Percentiles rank a stretch among this genome's conserved stretches.
phyloP scores from a whole-genome alignment of 2,113 vertebrate species.

The Scortum barcoo region DNA sequence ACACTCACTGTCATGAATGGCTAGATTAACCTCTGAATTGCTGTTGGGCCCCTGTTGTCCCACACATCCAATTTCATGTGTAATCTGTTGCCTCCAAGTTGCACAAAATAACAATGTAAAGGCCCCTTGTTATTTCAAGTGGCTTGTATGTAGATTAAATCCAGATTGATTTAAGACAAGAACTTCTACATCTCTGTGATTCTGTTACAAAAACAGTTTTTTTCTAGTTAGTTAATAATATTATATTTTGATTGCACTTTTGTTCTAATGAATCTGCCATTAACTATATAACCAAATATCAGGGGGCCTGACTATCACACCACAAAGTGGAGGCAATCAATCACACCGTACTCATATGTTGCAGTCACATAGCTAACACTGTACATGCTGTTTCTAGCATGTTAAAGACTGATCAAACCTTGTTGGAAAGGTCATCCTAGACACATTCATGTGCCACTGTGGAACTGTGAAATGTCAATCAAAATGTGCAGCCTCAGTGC shows the following conservation, averaged over 20 bases:
- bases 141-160: neutral
- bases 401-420: neutral
- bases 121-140: neutral
- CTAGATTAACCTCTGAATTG: neutral
- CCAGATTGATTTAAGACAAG: neutral
- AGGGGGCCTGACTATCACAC: neutral
- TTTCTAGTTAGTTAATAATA: too few species aligned
- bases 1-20: neutral
- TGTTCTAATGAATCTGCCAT: neutral
- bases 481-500: conserved; percentile 4
- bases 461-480: conserved; percentile 9
- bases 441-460: neutral
- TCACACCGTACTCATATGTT: neutral
- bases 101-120: neutral
- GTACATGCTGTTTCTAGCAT: neutral
- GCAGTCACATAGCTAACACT: neutral
- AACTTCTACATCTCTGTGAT: too few species aligned
- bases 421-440: conserved; percentile 11
- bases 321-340: neutral
- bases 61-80: neutral
- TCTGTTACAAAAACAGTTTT: too few species aligned
- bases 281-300: neutral
- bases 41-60: neutral
- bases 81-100: neutral
- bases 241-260: neutral